Conservation (phyloP, 2,113 vertebrate species). For the Hipposideros armiger region DNA sequence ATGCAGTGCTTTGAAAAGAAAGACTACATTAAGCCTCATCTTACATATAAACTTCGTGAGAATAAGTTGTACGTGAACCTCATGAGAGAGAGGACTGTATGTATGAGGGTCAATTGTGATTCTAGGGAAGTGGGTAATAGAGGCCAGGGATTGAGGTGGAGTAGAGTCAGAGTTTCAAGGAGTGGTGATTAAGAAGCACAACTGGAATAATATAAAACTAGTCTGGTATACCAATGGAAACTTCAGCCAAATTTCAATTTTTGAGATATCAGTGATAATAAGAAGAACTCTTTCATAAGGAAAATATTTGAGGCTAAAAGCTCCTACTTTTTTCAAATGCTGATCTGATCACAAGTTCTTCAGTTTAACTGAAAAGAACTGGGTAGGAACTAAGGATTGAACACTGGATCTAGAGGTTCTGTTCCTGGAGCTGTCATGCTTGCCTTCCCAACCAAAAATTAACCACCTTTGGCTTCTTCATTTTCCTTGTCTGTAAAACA, state of each 20-base stretch:
- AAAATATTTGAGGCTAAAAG: background rate
- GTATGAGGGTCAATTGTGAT: background rate
- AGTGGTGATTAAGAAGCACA: background rate
- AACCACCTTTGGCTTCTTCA: background rate
- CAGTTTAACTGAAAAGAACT: background rate
- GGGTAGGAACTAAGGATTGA: background rate
- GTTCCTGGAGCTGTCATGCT: background rate
- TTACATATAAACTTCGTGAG: background rate
- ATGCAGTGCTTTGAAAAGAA: background rate
- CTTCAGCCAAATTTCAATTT: background rate
- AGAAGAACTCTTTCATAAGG: background rate
- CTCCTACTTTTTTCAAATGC: background rate
- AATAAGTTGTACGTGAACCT: background rate
- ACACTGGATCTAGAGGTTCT: background rate
- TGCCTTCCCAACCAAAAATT: constrained; percentile 23
- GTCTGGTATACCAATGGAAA: background rate
- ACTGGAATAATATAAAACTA: background rate
- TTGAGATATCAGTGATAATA: background rate
- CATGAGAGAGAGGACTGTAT: background rate
- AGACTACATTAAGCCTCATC: background rate
- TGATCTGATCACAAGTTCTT: background rate
- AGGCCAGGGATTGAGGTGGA: background rate
- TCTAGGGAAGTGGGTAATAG: background rate
- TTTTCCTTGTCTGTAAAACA: background rate
- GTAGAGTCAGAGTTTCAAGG: background rate